Conservation (phyloP, 2,888 invertebrate species). For the Pinctada fucata region DNA sequence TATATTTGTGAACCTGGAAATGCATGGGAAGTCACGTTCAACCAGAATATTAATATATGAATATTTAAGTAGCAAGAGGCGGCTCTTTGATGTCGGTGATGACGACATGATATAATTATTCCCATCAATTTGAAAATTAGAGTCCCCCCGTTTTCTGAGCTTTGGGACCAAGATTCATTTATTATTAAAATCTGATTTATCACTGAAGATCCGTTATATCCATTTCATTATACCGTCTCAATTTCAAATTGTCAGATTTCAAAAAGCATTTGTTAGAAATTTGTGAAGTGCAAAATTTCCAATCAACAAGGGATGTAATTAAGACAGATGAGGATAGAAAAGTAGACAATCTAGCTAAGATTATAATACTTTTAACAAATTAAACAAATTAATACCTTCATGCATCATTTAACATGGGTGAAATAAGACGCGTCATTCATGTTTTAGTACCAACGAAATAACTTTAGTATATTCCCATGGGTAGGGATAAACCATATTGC, state of each 20-base stretch:
- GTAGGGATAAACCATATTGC: too few relatives aligned
- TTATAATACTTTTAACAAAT: background rate
- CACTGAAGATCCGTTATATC: background rate
- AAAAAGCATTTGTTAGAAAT: background rate
- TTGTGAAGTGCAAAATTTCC: background rate
- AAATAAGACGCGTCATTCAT: background rate
- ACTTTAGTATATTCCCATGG: too few relatives aligned
- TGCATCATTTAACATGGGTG: background rate
- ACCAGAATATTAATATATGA: too few relatives aligned
- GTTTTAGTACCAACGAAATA: too few relatives aligned
- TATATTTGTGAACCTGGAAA: too few relatives aligned
- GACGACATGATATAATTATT: background rate
- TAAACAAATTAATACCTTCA: conserved; percentile 1
- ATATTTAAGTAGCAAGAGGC: too few relatives aligned
- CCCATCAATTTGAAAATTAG: background rate
- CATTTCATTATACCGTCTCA: background rate
- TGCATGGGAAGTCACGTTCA: too few relatives aligned
- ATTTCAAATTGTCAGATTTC: background rate
- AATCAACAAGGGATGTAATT: background rate
- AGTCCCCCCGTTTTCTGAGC: background rate
- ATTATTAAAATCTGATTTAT: conserved; percentile 4
- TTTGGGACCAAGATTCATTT: background rate
- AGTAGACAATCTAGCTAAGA: background rate
- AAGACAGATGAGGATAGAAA: background rate
- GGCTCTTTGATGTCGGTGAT: background rate